Evolutionary conservation across 2,888 invertebrate genomes (phyloP), one percentile per base, ranked within the genome.

Genomic region (Leucania comma): DNA sequence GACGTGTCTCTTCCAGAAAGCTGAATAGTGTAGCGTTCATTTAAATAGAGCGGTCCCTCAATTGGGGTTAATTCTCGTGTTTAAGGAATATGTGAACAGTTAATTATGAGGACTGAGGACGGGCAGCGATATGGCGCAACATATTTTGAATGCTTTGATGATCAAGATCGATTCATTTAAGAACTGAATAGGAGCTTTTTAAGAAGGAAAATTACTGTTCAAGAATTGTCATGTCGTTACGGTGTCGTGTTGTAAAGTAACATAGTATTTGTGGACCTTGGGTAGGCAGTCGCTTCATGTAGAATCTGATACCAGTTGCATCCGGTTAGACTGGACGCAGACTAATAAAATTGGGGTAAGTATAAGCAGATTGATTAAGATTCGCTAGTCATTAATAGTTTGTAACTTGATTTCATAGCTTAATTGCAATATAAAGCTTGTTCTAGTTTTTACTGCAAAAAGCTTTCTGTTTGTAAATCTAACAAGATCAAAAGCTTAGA

Each of bases 21-120:
- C 91, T 93, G 95, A 93, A 94, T 94, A 94, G 92, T 91, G 93
- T 91, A 93, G 90, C 89, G 89, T 93, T 95, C 93, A 95, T 95
- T 95, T 96, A 95, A 95, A 95, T 95, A 96, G 94, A 95, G 93
- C 95, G 94, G 92, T 93, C 94, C 92, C 92, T 95, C 96, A 96
- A 96, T 96, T 96, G 95, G 93, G 96, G 96, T 96, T 95, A 96
- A 96, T 95, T 96, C 95, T 87, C 92, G 91, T 93, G 93, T 96
- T 95, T 96, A 95, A 95, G 96, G 94, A 96, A 96, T 95, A 95
- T 93, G 90, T 90, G 88, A 90, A 91, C 75, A 90, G 92, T 93
- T 95, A 96, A 96, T 95, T 95, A 95, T 90, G 90, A 90, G 89
- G 82, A 89, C 86, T 78, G 86, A 84, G 85, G 85, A 87, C 88